Base-by-base conservation (phyloP, 2,888 invertebrate genomes). In the Strigamia maritima region DNA sequence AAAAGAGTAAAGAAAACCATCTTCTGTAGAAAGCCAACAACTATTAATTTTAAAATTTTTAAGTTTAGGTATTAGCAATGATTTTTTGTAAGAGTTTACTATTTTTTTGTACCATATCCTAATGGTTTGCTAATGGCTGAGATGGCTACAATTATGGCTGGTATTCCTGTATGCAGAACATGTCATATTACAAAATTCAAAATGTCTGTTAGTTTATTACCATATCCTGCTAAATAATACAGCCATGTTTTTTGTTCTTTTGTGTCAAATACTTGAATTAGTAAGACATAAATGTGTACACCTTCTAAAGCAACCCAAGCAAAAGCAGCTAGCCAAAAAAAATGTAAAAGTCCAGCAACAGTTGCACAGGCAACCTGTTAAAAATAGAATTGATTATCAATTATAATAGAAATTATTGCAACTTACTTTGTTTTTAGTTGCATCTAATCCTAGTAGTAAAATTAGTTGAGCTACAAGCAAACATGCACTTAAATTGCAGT, bases 281-380 rank as follows among this genome's bases (percentile, higher is more conserved):
- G 40, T 24, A 81, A 40, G 40, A 80, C n/a, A 76, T 82, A 82
- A 76, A 82, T 81, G 38, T 81, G 80, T 10, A 82, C 80, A 0
- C 80, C 81, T 79, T 82, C 82, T n/a, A 81, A 28, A 10, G 81
- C 38, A 80, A 81, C 79, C 82, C 82, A 82, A n/a, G 79, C 79
- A 75, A 82, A 82, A 1, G 80, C 80, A 26, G 82, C 77, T 40
- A 82, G 77, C 38, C 81, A 82, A 60, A 79, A 80, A 22, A 80
- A 82, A 76, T 82, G 82, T 16, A 81, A 44, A 24, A 80, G 16
- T 0, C 79, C 82, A 76, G 82, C 82, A 8, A 81, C 28, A 0
- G 81, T 60, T 4, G 79, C 26, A 76, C 82, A 82, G 12, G 78
- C 24, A 4, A 77, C 75, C 80, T 78, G n/a, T 26, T 2, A 35